A percentile compares a stretch with the other conserved stretches of the same genome.
Conservation (phyloP, 2,888 invertebrate species). For the Plagodis dolabraria region DNA sequence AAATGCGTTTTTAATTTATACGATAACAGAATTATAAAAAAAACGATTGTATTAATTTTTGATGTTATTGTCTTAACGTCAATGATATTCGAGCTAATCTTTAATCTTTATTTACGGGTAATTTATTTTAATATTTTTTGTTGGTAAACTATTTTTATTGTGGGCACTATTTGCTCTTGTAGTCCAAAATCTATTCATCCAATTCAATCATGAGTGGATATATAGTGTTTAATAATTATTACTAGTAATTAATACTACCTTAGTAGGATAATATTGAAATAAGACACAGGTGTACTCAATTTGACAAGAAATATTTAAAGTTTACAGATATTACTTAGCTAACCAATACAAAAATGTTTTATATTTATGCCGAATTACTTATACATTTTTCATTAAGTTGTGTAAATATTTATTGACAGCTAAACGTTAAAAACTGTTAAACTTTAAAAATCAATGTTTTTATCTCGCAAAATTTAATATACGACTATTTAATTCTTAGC, state of each 20-base stretch:
- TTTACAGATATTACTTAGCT: background rate
- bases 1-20: too few species aligned
- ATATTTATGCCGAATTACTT: background rate
- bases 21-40: background rate
- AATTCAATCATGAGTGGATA: too few species aligned
- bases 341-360: too few species aligned
- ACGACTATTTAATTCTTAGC: background rate
- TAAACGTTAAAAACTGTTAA: too few species aligned
- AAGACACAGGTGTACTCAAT: conserved; percentile 25
- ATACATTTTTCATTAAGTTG: background rate
- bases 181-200: too few species aligned
- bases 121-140: background rate
- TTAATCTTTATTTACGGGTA: background rate
- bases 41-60: background rate
- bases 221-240: too few species aligned
- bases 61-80: conserved; percentile 15
- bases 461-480: background rate
- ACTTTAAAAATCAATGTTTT: background rate
- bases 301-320: conserved; percentile 4
- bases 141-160: conserved; percentile 1
- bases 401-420: too few species aligned
- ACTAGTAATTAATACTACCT: background rate
- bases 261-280: conserved; percentile 15
- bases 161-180: too few species aligned
- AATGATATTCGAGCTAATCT: background rate